Conservation (phyloP, 2,113 vertebrate genomes). For the Morone saxatilis region DNA sequence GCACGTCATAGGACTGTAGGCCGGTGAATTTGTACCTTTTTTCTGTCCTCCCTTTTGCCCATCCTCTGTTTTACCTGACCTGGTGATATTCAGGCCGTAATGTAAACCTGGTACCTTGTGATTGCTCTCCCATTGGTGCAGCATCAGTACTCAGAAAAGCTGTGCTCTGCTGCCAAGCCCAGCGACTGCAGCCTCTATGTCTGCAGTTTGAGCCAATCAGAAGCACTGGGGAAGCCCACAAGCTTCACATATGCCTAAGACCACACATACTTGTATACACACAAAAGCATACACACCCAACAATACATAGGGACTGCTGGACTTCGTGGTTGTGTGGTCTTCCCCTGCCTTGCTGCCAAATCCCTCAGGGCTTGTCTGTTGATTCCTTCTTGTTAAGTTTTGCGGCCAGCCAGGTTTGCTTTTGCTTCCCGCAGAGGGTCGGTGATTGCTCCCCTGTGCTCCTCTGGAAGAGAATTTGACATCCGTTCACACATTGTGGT, state of each 20-base stretch:
- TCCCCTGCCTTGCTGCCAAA: constrained; percentile 32
- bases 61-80: constrained; percentile 14
- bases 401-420: constrained; percentile 51
- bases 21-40: not conserved
- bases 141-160: constrained; percentile 26
- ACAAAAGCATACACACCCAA: not conserved
- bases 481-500: constrained; percentile 52
- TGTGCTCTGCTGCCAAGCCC: constrained; percentile 35
- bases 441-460: constrained; percentile 48
- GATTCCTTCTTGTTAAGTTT: constrained; percentile 47
- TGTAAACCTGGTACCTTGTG: constrained; percentile 43
- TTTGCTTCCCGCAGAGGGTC: constrained; percentile 32
- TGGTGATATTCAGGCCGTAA: constrained; percentile 29
- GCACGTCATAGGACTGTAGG: too few relatives aligned
- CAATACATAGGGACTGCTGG: constrained; percentile 2
- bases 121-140: constrained; percentile 42
- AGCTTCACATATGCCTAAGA: constrained; percentile 25
- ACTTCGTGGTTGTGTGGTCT: not conserved
- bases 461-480: constrained; percentile 40
- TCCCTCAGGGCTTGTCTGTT: constrained; percentile 46
- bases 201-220: constrained; percentile 23
- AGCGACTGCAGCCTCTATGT: constrained; percentile 9
- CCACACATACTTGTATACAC: constrained; percentile 1
- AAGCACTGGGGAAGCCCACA: constrained; percentile 17
- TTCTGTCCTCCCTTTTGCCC: not conserved